Conservation (phyloP, 2,113 vertebrate species). For the Donacobius atricapilla region DNA sequence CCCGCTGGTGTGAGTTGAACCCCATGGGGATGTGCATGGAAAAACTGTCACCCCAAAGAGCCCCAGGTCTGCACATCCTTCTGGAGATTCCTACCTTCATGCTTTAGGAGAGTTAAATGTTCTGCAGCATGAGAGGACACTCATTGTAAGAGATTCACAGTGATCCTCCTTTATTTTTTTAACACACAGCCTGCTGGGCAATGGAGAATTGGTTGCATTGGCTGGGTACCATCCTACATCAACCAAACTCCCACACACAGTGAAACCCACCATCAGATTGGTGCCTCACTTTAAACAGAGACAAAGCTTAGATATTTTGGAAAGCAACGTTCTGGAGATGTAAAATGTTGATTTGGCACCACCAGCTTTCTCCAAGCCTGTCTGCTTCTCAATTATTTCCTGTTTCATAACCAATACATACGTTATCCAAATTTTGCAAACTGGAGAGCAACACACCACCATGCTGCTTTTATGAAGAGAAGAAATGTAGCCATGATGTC, state of each 20-base stretch:
- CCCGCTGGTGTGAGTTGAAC: fast-evolving
- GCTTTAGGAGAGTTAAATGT: not conserved
- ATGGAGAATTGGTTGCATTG: not conserved
- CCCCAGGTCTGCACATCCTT: not conserved
- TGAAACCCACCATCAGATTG: not conserved
- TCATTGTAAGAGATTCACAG: not conserved
- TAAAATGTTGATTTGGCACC: not conserved
- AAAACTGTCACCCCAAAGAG: not conserved
- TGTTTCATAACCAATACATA: not conserved
- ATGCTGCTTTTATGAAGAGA: not conserved
- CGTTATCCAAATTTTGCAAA: not conserved
- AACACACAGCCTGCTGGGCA: not conserved
- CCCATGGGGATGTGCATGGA: not conserved
- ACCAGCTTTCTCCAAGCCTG: not conserved
- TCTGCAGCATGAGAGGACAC: not conserved
- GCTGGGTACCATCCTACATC: not conserved
- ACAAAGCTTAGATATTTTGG: not conserved
- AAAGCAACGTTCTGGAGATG: not conserved
- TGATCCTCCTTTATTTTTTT: not conserved
- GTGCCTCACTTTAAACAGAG: not conserved
- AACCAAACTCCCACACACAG: not conserved
- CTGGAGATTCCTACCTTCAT: not conserved
- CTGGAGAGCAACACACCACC: not conserved
- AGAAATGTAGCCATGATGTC: not conserved
- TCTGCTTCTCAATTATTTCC: not conserved